phyloP scores from a whole-genome alignment of 2,888 invertebrate species.

The Yponomeuta evonymella region DNA sequence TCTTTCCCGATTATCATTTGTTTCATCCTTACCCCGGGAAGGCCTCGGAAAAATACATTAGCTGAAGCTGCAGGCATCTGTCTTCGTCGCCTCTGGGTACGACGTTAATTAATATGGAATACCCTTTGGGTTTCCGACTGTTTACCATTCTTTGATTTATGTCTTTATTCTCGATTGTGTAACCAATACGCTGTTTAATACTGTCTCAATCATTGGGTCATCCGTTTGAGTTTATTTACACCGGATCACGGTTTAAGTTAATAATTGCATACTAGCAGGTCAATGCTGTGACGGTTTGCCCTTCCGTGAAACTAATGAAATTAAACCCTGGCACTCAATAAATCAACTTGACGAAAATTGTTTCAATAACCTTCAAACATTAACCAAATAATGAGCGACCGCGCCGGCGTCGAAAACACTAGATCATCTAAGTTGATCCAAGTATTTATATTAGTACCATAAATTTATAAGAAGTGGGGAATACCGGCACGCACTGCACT shows the following conservation, averaged over 20 bases:
- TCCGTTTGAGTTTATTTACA: neutral
- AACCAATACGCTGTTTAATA: neutral
- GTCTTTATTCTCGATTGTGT: slow-evolving; percentile 48
- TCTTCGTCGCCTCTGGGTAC: slow-evolving; percentile 67
- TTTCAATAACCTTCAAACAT: neutral
- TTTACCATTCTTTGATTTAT: slow-evolving; percentile 61
- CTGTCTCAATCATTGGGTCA: neutral
- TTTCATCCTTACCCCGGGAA: slow-evolving; percentile 50
- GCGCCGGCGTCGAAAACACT: neutral
- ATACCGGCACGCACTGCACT: slow-evolving; percentile 45
- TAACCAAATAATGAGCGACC: neutral
- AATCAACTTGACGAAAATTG: neutral
- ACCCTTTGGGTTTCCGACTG: slow-evolving; percentile 60
- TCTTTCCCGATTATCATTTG: slow-evolving; percentile 74
- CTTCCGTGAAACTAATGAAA: neutral
- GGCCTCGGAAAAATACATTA: slow-evolving; percentile 71
- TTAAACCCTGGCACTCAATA: neutral
- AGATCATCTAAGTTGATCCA: slow-evolving; percentile 36
- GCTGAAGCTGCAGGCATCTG: slow-evolving; percentile 57
- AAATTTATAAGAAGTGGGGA: slow-evolving; percentile 59
- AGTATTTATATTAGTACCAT: slow-evolving; percentile 68
- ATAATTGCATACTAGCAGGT: neutral
- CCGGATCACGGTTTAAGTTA: neutral
- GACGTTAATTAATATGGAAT: slow-evolving; percentile 73
- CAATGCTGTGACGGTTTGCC: neutral